A percentile compares a stretch with the other conserved stretches of the same genome.
These are phyloP conservation scores for Rhipidura dahli DNA, from an alignment of 2,113 vertebrate genomes.

Conservation along the genomic window DNA sequence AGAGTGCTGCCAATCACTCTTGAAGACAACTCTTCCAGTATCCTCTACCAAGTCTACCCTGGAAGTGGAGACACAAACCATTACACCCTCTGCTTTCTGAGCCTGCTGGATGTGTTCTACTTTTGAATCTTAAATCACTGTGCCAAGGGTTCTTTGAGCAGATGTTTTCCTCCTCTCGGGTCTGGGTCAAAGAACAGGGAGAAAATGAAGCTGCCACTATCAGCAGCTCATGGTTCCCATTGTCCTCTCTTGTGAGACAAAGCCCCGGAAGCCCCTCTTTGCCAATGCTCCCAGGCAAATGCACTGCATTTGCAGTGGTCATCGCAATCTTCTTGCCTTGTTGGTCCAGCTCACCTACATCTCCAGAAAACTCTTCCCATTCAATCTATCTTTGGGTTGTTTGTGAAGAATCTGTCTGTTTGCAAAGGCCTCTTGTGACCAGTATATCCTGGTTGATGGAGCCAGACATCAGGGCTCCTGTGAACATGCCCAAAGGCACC, in stretches of 20 bases:
- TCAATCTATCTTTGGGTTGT: background rate
- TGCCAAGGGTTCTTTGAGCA: background rate
- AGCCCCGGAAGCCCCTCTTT: background rate
- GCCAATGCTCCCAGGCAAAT: background rate
- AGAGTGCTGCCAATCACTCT: fast-evolving
- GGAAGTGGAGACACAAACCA: background rate
- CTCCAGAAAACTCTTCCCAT: background rate
- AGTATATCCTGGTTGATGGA: background rate
- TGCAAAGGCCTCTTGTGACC: background rate
- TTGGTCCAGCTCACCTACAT: background rate
- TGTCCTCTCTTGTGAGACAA: background rate
- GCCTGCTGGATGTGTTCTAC: background rate
- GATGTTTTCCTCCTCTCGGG: background rate
- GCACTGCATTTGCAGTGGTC: background rate
- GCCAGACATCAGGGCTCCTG: background rate
- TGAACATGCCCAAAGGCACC: background rate
- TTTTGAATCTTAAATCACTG: background rate
- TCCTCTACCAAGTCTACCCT: background rate
- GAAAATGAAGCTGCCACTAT: background rate
- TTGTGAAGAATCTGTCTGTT: background rate
- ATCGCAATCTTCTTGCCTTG: background rate
- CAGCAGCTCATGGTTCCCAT: background rate
- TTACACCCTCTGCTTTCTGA: background rate
- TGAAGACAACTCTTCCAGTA: background rate
- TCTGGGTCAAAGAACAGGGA: background rate